A percentile compares a stretch with the other conserved stretches of the same genome.
Conservation (phyloP, 2,888 invertebrate genomes). For the Zygothrica quintamaculata region DNA sequence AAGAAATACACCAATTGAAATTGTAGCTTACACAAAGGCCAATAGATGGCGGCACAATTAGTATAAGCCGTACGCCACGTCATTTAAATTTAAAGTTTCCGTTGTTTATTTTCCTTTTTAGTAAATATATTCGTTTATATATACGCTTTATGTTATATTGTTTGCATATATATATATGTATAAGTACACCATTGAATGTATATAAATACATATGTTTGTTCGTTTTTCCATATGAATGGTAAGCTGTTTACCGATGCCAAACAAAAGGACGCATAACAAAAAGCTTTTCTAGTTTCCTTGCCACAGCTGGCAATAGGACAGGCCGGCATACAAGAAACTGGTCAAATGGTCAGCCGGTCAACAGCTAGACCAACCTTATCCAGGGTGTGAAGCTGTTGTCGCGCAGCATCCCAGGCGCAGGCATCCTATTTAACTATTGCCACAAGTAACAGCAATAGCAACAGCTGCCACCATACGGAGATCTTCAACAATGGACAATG, state of each 20-base stretch:
- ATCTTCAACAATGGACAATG: slow-evolving; percentile 49
- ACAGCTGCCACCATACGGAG: slow-evolving; percentile 31
- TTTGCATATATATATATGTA: slow-evolving; percentile 2
- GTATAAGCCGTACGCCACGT: background rate
- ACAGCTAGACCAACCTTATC: slow-evolving; percentile 28
- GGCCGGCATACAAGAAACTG: slow-evolving; percentile 43
- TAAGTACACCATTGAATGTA: too few relatives aligned
- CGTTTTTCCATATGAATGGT: slow-evolving; percentile 1
- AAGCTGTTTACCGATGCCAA: slow-evolving; percentile 16
- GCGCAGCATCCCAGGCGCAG: slow-evolving; percentile 62
- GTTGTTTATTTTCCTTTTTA: too few relatives aligned
- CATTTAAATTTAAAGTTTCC: background rate
- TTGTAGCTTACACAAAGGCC: background rate
- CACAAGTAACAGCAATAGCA: slow-evolving; percentile 1
- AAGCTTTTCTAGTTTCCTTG: slow-evolving; percentile 61
- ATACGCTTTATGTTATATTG: background rate
- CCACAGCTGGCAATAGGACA: slow-evolving; percentile 44
- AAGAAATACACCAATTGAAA: slow-evolving; percentile 13
- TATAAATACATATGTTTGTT: background rate
- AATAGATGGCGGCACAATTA: slow-evolving; percentile 10
- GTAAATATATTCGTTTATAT: background rate
- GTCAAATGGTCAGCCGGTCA: slow-evolving; percentile 29
- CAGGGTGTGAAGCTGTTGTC: slow-evolving; percentile 57
- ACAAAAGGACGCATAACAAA: slow-evolving; percentile 60
- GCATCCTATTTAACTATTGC: slow-evolving; percentile 23